A percentile compares a stretch with the other conserved stretches of the same genome.
phyloP scores from a whole-genome alignment of 2,797 vertebrate genomes.

The Cichlasoma orientale region DNA sequence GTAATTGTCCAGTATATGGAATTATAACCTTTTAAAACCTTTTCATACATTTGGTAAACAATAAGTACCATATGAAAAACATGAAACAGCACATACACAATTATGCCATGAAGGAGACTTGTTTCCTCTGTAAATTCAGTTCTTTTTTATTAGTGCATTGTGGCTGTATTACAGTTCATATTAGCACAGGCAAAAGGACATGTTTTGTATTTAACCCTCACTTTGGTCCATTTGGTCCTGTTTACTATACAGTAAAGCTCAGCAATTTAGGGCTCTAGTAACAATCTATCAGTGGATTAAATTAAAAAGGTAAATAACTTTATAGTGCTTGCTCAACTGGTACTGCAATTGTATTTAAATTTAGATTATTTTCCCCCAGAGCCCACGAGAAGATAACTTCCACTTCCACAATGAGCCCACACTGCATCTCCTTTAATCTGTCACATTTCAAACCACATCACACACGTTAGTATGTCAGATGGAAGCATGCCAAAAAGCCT shows the following conservation, averaged over 20 bases:
- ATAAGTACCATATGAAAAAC: background rate
- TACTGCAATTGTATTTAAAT: background rate
- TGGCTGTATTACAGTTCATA: background rate
- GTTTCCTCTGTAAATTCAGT: background rate
- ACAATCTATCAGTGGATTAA: background rate
- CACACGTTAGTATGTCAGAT: background rate
- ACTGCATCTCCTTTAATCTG: background rate
- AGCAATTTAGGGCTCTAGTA: background rate
- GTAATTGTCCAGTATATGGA: background rate
- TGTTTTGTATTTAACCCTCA: too few relatives aligned
- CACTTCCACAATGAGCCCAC: background rate
- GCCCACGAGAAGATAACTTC: background rate
- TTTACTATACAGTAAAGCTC: background rate
- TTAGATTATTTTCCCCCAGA: background rate
- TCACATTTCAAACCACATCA: background rate
- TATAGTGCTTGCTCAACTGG: background rate
- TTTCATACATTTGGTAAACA: background rate
- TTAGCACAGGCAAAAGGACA: background rate
- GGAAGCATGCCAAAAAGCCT: background rate
- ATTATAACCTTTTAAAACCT: accelerated
- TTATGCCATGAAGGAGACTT: background rate
- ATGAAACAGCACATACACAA: background rate
- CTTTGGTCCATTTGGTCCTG: background rate
- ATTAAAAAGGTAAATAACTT: background rate
- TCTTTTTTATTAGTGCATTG: background rate